A percentile compares a stretch with the other conserved stretches of the same genome.
Evolutionary conservation across 2,888 invertebrate genomes (phyloP).

Genomic region (Latrodectus elegans): DNA sequence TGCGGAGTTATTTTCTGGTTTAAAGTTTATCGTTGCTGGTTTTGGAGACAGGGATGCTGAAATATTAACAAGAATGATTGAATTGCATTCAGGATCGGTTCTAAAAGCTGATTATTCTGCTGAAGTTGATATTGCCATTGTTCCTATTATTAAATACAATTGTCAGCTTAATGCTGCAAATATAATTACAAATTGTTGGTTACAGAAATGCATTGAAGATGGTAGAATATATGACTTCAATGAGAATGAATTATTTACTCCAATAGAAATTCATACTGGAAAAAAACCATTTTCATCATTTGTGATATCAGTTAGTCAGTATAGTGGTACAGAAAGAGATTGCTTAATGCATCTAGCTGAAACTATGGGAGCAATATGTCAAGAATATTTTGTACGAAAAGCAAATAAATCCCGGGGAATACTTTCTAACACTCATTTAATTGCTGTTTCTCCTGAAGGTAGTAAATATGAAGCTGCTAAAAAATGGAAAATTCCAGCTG

Average conservation of each 20-base stretch:
- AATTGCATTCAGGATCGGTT: slow-evolving; percentile 77
- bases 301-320: slow-evolving; percentile 87
- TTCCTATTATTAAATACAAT: slow-evolving; percentile 78
- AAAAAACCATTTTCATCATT: slow-evolving; percentile 80
- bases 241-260: slow-evolving; percentile 73
- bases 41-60: slow-evolving; percentile 74
- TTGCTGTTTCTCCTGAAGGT: slow-evolving; percentile 84
- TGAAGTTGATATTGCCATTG: slow-evolving; percentile 80
- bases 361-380: slow-evolving; percentile 83
- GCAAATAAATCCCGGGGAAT: slow-evolving; percentile 77
- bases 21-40: slow-evolving; percentile 74
- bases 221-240: slow-evolving; percentile 72
- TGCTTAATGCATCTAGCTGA: slow-evolving; percentile 84
- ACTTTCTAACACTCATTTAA: slow-evolving; percentile 85
- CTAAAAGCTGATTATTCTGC: slow-evolving; percentile 76
- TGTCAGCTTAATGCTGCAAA: slow-evolving; percentile 78
- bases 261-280: slow-evolving; percentile 75
- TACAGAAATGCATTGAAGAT: slow-evolving; percentile 76
- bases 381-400: slow-evolving; percentile 82
- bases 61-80: slow-evolving; percentile 73
- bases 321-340: slow-evolving; percentile 83
- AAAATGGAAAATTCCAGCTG: slow-evolving; percentile 90
- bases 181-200: slow-evolving; percentile 83
- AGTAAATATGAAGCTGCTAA: slow-evolving; percentile 88
- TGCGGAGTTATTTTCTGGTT: slow-evolving; percentile 72